These are phyloP conservation scores for Chlamydotis undulata DNA, from an alignment of 2,113 vertebrate species.

Conservation along the genomic window DNA sequence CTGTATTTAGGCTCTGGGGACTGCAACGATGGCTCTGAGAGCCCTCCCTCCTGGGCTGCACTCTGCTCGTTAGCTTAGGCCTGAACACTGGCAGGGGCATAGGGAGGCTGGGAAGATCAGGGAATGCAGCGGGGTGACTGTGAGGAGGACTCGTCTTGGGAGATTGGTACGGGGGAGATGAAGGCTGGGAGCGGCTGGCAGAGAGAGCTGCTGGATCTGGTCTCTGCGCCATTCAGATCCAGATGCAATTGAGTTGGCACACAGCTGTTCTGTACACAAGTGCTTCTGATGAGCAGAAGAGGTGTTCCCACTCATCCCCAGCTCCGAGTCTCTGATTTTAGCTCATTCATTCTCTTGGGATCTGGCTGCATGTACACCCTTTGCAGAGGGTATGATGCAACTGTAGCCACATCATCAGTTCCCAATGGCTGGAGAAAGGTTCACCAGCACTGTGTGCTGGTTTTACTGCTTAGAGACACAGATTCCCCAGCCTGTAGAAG, in stretches of 20 bases:
- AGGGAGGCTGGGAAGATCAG: background rate
- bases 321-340: constrained; percentile 46
- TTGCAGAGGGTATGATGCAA: background rate
- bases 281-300: constrained; percentile 7
- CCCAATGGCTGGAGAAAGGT: background rate
- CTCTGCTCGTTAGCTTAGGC: background rate
- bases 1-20: background rate
- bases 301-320: background rate
- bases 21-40: background rate
- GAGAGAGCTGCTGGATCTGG: background rate
- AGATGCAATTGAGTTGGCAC: background rate
- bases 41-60: background rate
- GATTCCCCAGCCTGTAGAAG: background rate
- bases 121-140: background rate
- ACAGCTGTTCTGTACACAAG: background rate
- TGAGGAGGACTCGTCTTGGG: background rate
- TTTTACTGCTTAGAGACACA: background rate
- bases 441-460: background rate
- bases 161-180: background rate
- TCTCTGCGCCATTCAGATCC: background rate
- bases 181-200: background rate
- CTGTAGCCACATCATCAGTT: background rate
- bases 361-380: background rate
- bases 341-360: constrained; percentile 3
- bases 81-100: background rate